Percentiles rank a stretch among this genome's conserved stretches.
Evolutionary conservation across 2,797 vertebrate genomes (phyloP).

Genomic region (Dallia pectoralis): DNA sequence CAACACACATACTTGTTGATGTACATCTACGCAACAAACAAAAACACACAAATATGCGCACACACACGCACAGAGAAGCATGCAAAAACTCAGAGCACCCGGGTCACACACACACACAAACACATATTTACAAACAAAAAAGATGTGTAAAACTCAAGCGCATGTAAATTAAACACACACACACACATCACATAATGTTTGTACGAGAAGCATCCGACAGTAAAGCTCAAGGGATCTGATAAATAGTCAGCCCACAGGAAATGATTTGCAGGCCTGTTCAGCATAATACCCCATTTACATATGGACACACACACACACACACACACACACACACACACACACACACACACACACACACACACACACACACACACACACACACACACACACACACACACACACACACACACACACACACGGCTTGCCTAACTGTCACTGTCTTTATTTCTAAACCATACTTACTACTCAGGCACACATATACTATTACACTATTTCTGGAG

Average conservation of each 20-base stretch:
- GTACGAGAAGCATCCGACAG: slow-evolving; percentile 51
- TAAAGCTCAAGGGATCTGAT: slow-evolving; percentile 64
- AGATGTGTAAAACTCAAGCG: slow-evolving; percentile 1
- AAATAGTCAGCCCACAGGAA: slow-evolving; percentile 73
- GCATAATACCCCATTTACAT: slow-evolving; percentile 67
- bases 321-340: too few species aligned
- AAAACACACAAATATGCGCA: slow-evolving; percentile 22
- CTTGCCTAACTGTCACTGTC: neutral
- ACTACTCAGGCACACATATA: slow-evolving; percentile 20
- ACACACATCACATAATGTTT: slow-evolving; percentile 29
- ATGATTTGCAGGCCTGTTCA: slow-evolving; percentile 68
- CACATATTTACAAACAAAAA: neutral
- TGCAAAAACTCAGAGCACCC: slow-evolving; percentile 4
- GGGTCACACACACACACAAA: slow-evolving; percentile 20
- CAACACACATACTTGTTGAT: neutral
- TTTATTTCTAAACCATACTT: slow-evolving; percentile 5
- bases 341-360: slow-evolving; percentile 21
- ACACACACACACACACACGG: slow-evolving; percentile 27
- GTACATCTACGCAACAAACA: neutral
- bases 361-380: slow-evolving; percentile 14
- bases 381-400: slow-evolving; percentile 18
- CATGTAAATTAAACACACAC: slow-evolving; percentile 18
- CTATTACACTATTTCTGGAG: too few species aligned
- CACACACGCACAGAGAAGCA: slow-evolving; percentile 22
- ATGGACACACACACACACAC: slow-evolving; percentile 34